Evolutionary conservation across 2,797 vertebrate genomes (phyloP), one percentile per base, ranked within the genome.

Genomic region (Amazonetta brasiliensis): DNA sequence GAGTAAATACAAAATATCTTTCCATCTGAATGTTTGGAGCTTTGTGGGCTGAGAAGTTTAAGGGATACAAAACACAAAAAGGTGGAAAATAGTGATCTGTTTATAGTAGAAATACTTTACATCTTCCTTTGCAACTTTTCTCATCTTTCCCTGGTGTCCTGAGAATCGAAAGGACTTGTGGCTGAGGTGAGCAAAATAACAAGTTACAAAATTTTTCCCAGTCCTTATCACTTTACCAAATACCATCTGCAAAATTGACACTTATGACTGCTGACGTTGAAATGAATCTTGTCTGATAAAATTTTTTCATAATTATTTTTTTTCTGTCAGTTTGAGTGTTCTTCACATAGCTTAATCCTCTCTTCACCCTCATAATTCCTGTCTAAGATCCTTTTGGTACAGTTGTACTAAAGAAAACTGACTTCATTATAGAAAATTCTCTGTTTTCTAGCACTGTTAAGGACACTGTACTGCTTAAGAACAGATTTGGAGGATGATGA

Each of bases 401-500:
- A 56, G 55, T 2, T 67, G 46, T 73, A 62, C 73, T 60, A 20
- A 66, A 75, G 37, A 28, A 60, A 41, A 16, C n/a, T 67, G 59
- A 48, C 56, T 20, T 71, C 71, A 13, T 89, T 63, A 54, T 25
- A 44, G 44, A 25, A 48, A 48, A 48, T 1, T 1, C n/a, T 37
- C 72, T 30, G 13, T 63, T 94, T 58, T 71, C n/a, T 68, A 50
- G 44, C 76, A 60, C 48, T 76, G 78, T 56, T 28, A 82, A 73
- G 60, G 58, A 25, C 62, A 79, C 63, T 13, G 6, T 2, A 4
- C 78, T 69, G 66, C 72, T 87, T 50, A 78, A 84, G 71, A 91
- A 77, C 72, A 69, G 89, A 64, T 90, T 73, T 54, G 41, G 68
- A 67, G 66, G 55, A 35, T 16, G 82, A 39, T 83, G 79, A 93